phyloP scores from a whole-genome alignment of 2,113 vertebrate genomes.

The Rutilus rutilus region DNA sequence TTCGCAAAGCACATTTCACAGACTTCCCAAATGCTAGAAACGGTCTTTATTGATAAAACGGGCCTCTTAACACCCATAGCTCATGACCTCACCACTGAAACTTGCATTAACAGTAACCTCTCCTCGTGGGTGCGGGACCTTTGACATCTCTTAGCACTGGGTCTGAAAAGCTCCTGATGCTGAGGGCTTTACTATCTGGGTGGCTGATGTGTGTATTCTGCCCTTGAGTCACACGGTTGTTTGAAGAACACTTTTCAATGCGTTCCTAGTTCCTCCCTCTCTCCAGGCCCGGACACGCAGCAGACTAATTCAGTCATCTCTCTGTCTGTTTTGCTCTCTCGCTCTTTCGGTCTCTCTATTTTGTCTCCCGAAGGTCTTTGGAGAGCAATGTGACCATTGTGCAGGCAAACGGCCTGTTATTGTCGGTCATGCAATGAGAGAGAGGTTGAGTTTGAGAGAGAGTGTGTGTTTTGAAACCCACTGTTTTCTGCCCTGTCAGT shows the following conservation, averaged over 20 bases:
- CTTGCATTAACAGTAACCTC: slow-evolving; percentile 18
- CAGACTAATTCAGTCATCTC: slow-evolving; percentile 43
- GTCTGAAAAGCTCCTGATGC: slow-evolving; percentile 14
- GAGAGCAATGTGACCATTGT: slow-evolving; percentile 48
- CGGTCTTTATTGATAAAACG: neutral
- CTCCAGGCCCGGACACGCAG: slow-evolving; percentile 55
- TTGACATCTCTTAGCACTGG: slow-evolving; percentile 9
- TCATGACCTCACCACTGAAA: slow-evolving; percentile 14
- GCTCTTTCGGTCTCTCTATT: slow-evolving; percentile 18
- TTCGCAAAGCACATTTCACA: neutral
- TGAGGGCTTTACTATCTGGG: slow-evolving; percentile 44
- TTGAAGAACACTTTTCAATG: slow-evolving; percentile 51
- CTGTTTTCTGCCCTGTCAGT: slow-evolving; percentile 30
- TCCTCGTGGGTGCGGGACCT: slow-evolving; percentile 10
- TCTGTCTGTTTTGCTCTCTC: slow-evolving; percentile 30
- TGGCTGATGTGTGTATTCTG: slow-evolving; percentile 50
- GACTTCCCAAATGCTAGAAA: neutral
- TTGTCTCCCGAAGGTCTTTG: slow-evolving; percentile 31
- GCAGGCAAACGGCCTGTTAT: slow-evolving; percentile 44
- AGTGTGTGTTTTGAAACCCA: slow-evolving; percentile 1
- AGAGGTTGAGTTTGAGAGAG: slow-evolving; percentile 7
- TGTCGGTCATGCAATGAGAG: neutral
- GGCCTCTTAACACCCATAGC: neutral
- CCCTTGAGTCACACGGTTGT: slow-evolving; percentile 52
- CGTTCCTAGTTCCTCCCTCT: slow-evolving; percentile 45